Evolutionary conservation across 2,888 invertebrate species (phyloP).

Genomic region (Oscheius myriophilus): DNA sequence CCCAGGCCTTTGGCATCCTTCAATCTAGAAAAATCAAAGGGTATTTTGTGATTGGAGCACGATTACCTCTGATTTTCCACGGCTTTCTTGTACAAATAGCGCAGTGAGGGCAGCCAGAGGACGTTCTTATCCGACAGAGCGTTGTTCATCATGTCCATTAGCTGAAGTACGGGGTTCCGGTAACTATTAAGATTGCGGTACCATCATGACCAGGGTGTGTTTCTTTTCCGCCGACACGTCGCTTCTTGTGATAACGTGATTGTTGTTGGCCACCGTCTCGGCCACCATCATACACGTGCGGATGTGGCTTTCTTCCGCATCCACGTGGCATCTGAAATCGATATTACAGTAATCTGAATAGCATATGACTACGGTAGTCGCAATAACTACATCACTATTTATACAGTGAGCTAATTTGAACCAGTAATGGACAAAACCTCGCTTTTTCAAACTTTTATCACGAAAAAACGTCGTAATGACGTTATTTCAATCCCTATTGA

Average conservation of each 20-base stretch:
- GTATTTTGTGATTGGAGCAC: not conserved
- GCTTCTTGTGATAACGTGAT: not conserved
- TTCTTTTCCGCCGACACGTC: not conserved
- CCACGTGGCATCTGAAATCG: not conserved
- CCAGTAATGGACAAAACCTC: no score
- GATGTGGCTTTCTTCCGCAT: not conserved
- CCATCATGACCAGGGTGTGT: not conserved
- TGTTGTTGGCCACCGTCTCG: not conserved
- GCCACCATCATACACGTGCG: not conserved
- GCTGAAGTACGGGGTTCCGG: not conserved
- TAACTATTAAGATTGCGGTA: not conserved
- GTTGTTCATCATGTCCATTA: constrained; percentile 7
- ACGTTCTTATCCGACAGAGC: constrained; percentile 30
- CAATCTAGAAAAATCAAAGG: not conserved
- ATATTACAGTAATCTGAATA: not conserved
- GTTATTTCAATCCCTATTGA: no score
- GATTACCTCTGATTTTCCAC: constrained; percentile 3
- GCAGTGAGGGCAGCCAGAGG: constrained; percentile 30
- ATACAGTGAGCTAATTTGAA: no score
- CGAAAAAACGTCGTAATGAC: no score
- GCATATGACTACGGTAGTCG: no score
- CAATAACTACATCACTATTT: no score
- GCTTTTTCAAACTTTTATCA: no score
- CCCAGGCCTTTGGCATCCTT: not conserved
- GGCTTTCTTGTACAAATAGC: constrained; percentile 23